A percentile compares a stretch with the other conserved stretches of the same genome.
These are phyloP conservation scores for Dendrolimus houi DNA, from an alignment of 2,888 invertebrate species.

Conservation along the genomic window DNA sequence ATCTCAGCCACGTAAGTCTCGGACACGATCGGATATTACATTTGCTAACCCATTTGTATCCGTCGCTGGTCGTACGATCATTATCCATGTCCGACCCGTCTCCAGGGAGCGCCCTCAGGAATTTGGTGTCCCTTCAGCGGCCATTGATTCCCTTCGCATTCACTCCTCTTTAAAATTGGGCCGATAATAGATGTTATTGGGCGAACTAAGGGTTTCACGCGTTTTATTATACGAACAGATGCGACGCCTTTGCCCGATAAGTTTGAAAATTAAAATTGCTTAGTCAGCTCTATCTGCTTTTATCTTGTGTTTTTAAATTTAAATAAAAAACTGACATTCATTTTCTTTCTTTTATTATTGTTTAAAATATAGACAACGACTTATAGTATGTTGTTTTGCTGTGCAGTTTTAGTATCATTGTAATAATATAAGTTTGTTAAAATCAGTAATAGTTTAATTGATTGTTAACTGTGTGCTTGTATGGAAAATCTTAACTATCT, in stretches of 20 bases:
- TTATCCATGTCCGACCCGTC: conserved; percentile 63
- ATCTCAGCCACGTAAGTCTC: conserved; percentile 39
- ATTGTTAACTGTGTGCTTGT: too few species aligned
- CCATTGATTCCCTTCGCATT: conserved; percentile 57
- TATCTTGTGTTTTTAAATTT: too few species aligned
- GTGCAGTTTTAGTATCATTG: too few species aligned
- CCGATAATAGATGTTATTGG: conserved; percentile 56
- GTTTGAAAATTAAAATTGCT: conserved; percentile 3
- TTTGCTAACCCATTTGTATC: conserved; percentile 74
- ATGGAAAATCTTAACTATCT: too few species aligned
- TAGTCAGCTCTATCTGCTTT: neutral
- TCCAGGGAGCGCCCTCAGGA: conserved; percentile 51
- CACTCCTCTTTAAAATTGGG: conserved; percentile 49
- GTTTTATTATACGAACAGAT: conserved; percentile 27
- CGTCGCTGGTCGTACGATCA: conserved; percentile 65
- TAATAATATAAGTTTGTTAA: too few species aligned
- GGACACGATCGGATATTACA: conserved; percentile 70
- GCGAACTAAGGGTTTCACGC: conserved; percentile 30
- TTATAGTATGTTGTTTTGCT: too few species aligned
- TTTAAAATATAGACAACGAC: too few species aligned
- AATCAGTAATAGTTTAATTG: too few species aligned
- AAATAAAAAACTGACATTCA: too few species aligned
- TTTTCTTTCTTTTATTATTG: too few species aligned
- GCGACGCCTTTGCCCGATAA: conserved; percentile 16
- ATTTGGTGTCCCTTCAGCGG: conserved; percentile 28